Evolutionary conservation across 2,113 vertebrate species (phyloP).

Genomic region (Onychostoma macrolepis): DNA sequence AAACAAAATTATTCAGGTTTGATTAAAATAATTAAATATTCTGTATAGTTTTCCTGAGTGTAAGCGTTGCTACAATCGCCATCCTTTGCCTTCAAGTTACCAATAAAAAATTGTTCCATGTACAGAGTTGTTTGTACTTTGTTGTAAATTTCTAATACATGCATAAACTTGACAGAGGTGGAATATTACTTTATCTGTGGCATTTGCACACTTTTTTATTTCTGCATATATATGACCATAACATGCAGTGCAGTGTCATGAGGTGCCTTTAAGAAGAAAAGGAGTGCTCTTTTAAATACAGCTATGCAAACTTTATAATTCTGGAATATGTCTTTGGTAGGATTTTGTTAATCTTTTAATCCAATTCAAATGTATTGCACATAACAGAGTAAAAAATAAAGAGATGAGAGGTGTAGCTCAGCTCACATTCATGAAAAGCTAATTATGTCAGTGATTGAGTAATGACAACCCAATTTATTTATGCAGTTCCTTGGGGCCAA

Average conservation of each 20-base stretch:
- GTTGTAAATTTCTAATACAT: not conserved
- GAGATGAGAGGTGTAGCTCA: not conserved
- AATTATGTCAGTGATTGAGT: constrained; percentile 17
- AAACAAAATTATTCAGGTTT: constrained; percentile 20
- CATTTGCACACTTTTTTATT: not conserved
- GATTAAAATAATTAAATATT: constrained; percentile 15
- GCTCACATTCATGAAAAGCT: not conserved
- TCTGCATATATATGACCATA: not conserved
- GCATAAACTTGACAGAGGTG: not conserved
- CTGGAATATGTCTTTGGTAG: not conserved
- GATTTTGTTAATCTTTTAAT: not conserved
- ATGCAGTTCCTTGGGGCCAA: constrained; percentile 82
- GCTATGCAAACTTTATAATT: constrained; percentile 1
- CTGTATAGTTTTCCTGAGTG: constrained; percentile 56
- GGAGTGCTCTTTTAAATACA: not conserved
- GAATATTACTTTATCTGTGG: not conserved
- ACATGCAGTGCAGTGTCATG: not conserved
- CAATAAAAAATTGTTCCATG: constrained; percentile 69
- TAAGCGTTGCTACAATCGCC: constrained; percentile 77
- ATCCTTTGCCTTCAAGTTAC: constrained; percentile 74
- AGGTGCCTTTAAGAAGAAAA: not conserved
- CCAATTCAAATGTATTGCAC: not conserved
- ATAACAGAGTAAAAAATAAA: not conserved
- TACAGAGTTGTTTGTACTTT: not conserved
- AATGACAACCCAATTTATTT: constrained; percentile 65